A percentile compares a stretch with the other conserved stretches of the same genome.
Conservation (phyloP, 2,113 vertebrate genomes). For the Anarrhichthys ocellatus region DNA sequence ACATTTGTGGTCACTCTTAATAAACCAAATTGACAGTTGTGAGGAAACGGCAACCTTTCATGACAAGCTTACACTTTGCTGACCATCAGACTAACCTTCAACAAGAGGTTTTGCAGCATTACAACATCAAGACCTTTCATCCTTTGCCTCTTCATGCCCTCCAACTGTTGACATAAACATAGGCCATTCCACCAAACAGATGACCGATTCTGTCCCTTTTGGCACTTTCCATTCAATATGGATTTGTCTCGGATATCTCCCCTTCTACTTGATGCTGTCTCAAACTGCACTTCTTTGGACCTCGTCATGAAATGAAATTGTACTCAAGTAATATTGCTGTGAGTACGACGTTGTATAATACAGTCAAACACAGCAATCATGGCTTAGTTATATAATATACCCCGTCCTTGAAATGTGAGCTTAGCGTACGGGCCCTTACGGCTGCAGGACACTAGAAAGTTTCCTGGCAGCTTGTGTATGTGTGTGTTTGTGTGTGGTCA, state of each 20-base stretch:
- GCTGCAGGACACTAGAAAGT: conserved; percentile 53
- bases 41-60: neutral
- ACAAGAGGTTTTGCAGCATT: neutral
- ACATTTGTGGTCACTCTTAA: neutral
- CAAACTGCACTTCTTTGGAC: neutral
- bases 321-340: conserved; percentile 8
- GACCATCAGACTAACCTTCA: neutral
- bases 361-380: conserved; percentile 11
- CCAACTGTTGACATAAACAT: neutral
- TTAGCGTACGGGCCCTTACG: conserved; percentile 24
- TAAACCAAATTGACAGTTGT: neutral
- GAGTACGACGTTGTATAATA: neutral
- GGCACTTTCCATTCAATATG: neutral
- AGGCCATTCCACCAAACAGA: neutral
- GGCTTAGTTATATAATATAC: conserved; percentile 46
- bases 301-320: conserved; percentile 8
- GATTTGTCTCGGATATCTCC: conserved; percentile 7
- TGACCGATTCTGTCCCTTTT: neutral
- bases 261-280: conserved; percentile 9
- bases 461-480: conserved; percentile 53
- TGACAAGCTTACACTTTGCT: neutral
- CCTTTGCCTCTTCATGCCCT: neutral
- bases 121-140: neutral
- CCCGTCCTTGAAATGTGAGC: conserved; percentile 56
- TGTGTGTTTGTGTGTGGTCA: conserved; percentile 71